Evolutionary conservation across 92 coral and sea anemone genomes (phyloP), one percentile per base, ranked within the genome.

Genomic region (Palythoa grandiflora): DNA sequence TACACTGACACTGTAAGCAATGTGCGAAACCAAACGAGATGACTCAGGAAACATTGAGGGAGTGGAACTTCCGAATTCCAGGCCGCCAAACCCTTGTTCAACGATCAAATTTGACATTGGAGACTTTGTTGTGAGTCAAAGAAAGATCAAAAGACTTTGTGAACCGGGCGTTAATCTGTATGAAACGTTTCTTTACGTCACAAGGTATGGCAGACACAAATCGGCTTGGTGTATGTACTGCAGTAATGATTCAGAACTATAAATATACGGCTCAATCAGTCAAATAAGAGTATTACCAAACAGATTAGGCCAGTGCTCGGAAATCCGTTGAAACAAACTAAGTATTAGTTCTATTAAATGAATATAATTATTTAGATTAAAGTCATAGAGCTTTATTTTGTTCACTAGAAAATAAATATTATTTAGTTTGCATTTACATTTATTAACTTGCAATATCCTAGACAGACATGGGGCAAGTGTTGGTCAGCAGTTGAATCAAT

Each of bases 11-110:
- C 19, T 55, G 38, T 20, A 28, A 9, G 57, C 75, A 66, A 81
- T 81, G 86, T 81, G 86, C 38, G 86, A 81, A 68, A 81, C 60
- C 28, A 81, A 81, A 48, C 75, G 44, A 81, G 75, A 47, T 15
- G 16, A 37, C 20, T 21, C 76, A 48, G 75, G 19, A 66, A 51
- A 71, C 28, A 19, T 21, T 35, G 85, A 63, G 73, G 85, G 85
- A 80, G 74, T 80, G 73, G 73, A 50, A 51, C 44, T 81, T 81
- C 86, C 86, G 86, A 81, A 81, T 81, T 28, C 76, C 86, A 81
- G 75, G 53, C 60, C 75, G 35, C 86, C 86, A 40, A 81, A 51
- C 61, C 75, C 61, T 44, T 81, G 50, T 54, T 51, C 86, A 48
- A 39, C 71, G 16, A 47, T 81, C 60, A 81, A 81, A 60, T 65